These are phyloP conservation scores for Capricornis sumatraensis DNA, from an alignment of 2,113 vertebrate genomes.

Conservation along the genomic window DNA sequence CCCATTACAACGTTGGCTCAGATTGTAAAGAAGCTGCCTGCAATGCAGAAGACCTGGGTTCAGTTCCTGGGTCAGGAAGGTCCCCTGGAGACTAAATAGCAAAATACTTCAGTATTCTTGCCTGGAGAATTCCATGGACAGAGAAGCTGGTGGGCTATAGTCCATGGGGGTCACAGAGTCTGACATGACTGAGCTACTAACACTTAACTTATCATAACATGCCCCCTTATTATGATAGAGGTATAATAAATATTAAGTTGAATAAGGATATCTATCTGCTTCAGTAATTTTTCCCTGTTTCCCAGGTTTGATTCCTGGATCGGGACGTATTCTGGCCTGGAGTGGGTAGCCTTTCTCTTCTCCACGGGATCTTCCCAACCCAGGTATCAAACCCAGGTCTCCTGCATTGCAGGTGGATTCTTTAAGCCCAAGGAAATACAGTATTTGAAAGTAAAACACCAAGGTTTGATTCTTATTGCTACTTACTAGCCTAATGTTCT, in stretches of 20 bases:
- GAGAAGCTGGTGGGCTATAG: not conserved
- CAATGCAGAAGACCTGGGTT: not conserved
- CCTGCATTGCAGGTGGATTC: not conserved
- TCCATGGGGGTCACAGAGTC: not conserved
- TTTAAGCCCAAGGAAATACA: not conserved
- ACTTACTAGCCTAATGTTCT: not conserved
- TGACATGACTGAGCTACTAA: not conserved
- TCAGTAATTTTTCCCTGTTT: not conserved
- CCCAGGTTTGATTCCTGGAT: not conserved
- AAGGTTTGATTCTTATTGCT: not conserved
- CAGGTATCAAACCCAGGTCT: not conserved
- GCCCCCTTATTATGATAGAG: not conserved
- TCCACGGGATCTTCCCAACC: not conserved
- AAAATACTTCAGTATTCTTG: not conserved
- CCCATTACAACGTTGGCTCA: not conserved
- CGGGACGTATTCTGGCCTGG: not conserved
- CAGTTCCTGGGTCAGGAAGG: not conserved
- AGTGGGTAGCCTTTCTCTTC: not conserved
- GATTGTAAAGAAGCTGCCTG: not conserved
- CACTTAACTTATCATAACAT: not conserved
- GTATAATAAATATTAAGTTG: not conserved
- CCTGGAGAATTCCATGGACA: not conserved
- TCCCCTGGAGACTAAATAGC: not conserved
- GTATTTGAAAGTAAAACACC: not conserved
- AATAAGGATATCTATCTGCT: not conserved